Evolutionary conservation across 1,140 invertebrate species (phyloP).

Genomic region (Gryllus bimaculatus): DNA sequence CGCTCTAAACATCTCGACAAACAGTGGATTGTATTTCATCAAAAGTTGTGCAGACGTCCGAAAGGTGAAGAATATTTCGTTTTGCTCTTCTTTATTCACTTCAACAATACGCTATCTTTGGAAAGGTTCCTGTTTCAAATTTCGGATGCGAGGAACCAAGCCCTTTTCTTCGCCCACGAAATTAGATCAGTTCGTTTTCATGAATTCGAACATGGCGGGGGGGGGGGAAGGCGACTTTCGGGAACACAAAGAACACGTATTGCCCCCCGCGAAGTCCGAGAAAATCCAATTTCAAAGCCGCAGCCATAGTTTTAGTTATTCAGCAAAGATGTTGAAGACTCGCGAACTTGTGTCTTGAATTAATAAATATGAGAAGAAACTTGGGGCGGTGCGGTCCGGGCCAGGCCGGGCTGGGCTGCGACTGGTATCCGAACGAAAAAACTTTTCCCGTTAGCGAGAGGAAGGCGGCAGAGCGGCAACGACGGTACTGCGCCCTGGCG

Average conservation of each 20-base stretch:
- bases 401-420: neutral
- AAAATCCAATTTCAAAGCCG: neutral
- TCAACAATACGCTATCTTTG: too few species aligned
- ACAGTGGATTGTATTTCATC: too few species aligned
- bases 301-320: slow-evolving; percentile 1
- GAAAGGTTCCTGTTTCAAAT: too few species aligned
- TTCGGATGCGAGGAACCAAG: too few species aligned
- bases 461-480: neutral
- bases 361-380: slow-evolving; percentile 3
- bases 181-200: neutral
- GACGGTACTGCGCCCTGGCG: too few species aligned
- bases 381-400: neutral
- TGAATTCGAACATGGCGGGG: neutral
- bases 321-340: neutral
- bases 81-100: too few species aligned
- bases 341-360: neutral
- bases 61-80: too few species aligned
- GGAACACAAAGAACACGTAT: neutral
- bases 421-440: neutral
- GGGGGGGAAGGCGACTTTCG: neutral
- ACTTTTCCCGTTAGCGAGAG: neutral
- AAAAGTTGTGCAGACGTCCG: too few species aligned
- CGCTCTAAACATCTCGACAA: too few species aligned
- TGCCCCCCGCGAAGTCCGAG: neutral
- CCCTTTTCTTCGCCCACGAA: neutral